Conservation (phyloP, 2,113 vertebrate genomes). For the Poeciliopsis occidentalis region DNA sequence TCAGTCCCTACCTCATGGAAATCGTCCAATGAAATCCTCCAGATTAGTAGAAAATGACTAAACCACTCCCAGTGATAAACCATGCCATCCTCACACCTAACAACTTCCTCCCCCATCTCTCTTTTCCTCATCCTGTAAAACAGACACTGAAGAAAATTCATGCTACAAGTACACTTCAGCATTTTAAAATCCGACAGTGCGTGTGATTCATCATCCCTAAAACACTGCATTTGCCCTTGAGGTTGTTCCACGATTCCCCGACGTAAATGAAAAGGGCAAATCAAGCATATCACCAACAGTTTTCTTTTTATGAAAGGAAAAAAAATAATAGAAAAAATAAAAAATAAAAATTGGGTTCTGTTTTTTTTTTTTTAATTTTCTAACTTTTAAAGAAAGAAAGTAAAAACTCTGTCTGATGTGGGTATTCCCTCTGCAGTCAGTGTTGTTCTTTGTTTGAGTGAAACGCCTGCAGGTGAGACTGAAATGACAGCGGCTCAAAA, state of each 20-base stretch:
- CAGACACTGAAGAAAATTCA: background rate
- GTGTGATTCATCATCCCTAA: constrained; percentile 27
- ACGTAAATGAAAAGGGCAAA: constrained; percentile 41
- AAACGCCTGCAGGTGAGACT: constrained; percentile 61
- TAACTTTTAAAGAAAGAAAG: constrained; percentile 25
- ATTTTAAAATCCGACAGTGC: constrained; percentile 22
- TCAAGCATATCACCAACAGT: constrained; percentile 26
- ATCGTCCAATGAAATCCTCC: too few species aligned
- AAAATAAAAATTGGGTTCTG: background rate
- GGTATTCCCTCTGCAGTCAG: constrained; percentile 59
- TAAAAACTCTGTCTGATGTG: constrained; percentile 44
- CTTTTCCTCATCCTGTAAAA: background rate
- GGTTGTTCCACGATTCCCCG: constrained; percentile 25
- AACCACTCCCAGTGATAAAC: too few species aligned
- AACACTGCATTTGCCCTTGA: constrained; percentile 20
- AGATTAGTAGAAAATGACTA: too few species aligned
- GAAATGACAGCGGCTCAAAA: constrained; percentile 50
- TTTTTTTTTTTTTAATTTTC: constrained; percentile 5
- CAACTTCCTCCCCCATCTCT: too few species aligned
- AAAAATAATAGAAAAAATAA: too few species aligned
- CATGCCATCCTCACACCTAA: too few species aligned
- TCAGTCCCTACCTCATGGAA: too few species aligned
- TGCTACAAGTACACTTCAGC: constrained; percentile 2
- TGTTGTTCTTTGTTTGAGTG: constrained; percentile 59
- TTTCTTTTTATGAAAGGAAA: background rate